A percentile compares a stretch with the other conserved stretches of the same genome.
Conservation (phyloP, 2,113 vertebrate genomes). For the Artemisiospiza belli region DNA sequence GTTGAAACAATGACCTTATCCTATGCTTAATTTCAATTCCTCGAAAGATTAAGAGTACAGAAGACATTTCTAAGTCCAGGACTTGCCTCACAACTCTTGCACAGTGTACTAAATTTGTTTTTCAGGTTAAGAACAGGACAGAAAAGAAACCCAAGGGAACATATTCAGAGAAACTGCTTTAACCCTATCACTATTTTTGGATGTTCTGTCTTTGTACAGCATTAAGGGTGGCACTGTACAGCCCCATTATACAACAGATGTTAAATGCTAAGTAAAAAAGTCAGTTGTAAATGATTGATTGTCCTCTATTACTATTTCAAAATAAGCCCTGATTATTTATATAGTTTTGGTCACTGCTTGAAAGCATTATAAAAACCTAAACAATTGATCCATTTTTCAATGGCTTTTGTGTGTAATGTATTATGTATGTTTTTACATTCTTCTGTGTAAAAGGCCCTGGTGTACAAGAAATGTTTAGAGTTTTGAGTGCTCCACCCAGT, state of each 20-base stretch:
- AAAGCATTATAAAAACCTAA: slow-evolving; percentile 80
- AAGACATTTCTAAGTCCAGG: not conserved
- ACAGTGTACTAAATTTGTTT: not conserved
- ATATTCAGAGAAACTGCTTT: slow-evolving; percentile 60
- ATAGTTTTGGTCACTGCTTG: slow-evolving; percentile 76
- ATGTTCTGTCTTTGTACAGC: slow-evolving; percentile 59
- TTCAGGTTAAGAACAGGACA: not conserved
- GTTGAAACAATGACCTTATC: not conserved
- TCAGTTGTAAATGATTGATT: slow-evolving; percentile 85
- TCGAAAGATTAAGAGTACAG: not conserved
- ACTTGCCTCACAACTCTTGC: not conserved
- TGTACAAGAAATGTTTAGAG: slow-evolving; percentile 67
- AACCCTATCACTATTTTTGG: slow-evolving; percentile 59
- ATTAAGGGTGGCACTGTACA: slow-evolving; percentile 70
- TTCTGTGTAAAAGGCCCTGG: slow-evolving; percentile 65
- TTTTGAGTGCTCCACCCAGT: slow-evolving; percentile 69
- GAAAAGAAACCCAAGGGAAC: not conserved
- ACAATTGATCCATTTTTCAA: slow-evolving; percentile 79
- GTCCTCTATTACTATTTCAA: slow-evolving; percentile 77
- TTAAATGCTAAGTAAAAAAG: slow-evolving; percentile 81
- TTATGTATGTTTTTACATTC: slow-evolving; percentile 78
- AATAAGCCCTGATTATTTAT: slow-evolving; percentile 83
- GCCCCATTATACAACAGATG: slow-evolving; percentile 76
- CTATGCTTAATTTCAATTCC: not conserved
- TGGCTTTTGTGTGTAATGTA: slow-evolving; percentile 71